Evolutionary conservation across 2,888 invertebrate species (phyloP).

Genomic region (Ecliptopera silaceata): DNA sequence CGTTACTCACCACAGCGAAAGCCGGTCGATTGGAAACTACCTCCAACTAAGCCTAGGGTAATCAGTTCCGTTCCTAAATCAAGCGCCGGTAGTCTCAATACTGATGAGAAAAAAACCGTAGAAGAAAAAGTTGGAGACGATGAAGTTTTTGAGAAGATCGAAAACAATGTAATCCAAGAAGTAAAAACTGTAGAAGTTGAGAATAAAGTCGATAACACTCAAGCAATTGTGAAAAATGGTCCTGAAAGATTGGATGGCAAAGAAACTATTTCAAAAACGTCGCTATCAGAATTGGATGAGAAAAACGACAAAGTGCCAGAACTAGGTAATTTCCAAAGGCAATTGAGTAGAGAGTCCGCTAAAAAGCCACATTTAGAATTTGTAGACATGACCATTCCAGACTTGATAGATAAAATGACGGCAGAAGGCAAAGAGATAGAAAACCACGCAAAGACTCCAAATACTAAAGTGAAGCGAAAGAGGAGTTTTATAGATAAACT

Average conservation of each 20-base stretch:
- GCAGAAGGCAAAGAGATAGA: conserved; percentile 65
- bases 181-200: conserved; percentile 38
- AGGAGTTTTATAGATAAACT: conserved; percentile 77
- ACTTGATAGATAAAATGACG: conserved; percentile 70
- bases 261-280: conserved; percentile 53
- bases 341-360: conserved; percentile 59
- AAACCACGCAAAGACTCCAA: conserved; percentile 52
- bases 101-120: conserved; percentile 47
- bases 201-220: conserved; percentile 39
- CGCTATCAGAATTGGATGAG: conserved; percentile 66
- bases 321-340: conserved; percentile 58
- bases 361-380: conserved; percentile 55
- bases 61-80: conserved; percentile 74
- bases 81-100: conserved; percentile 58
- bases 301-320: conserved; percentile 71
- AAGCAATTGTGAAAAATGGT: conserved; percentile 56
- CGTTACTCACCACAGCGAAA: conserved; percentile 77
- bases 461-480: conserved; percentile 77
- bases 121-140: conserved; percentile 59
- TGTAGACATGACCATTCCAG: conserved; percentile 71
- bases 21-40: conserved; percentile 73
- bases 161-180: conserved; percentile 36
- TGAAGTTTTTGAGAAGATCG: conserved; percentile 64
- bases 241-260: conserved; percentile 44
- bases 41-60: conserved; percentile 73